Evolutionary conservation across 2,113 vertebrate genomes (phyloP).

Genomic region (Podiceps cristatus): DNA sequence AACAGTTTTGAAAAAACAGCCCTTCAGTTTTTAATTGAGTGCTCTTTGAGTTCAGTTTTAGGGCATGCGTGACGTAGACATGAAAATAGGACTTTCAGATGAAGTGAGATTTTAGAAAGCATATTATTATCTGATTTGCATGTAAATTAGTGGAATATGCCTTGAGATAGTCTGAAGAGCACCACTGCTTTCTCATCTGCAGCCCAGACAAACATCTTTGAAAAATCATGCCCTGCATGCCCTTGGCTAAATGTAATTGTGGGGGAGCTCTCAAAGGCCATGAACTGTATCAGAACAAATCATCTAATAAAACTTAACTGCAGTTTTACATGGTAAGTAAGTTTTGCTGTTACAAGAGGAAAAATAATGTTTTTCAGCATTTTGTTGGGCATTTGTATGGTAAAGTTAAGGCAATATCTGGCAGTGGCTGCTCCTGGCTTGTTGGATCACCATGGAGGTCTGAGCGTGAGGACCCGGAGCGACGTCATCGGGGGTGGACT

Average conservation of each 20-base stretch:
- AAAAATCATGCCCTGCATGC: background rate
- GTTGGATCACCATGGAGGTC: background rate
- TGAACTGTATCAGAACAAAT: background rate
- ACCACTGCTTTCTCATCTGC: background rate
- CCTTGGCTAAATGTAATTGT: background rate
- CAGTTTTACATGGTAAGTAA: background rate
- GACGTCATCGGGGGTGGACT: fast-evolving
- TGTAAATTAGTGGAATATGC: background rate
- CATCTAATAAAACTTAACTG: background rate
- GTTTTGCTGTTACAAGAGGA: background rate
- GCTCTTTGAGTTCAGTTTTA: background rate
- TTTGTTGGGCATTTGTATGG: background rate
- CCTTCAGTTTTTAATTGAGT: background rate
- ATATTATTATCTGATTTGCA: constrained; percentile 30
- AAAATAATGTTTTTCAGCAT: background rate
- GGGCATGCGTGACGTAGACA: background rate
- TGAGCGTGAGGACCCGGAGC: fast-evolving
- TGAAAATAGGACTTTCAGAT: background rate
- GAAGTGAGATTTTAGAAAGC: background rate
- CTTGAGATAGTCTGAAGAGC: background rate
- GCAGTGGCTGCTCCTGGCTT: background rate
- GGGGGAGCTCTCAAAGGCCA: background rate
- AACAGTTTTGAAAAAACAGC: background rate
- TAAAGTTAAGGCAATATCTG: background rate
- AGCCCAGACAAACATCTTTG: background rate